Base-by-base conservation (phyloP, 30 jellyfish, hydroid and myxozoan genomes). In the Rhopilema esculentum region DNA sequence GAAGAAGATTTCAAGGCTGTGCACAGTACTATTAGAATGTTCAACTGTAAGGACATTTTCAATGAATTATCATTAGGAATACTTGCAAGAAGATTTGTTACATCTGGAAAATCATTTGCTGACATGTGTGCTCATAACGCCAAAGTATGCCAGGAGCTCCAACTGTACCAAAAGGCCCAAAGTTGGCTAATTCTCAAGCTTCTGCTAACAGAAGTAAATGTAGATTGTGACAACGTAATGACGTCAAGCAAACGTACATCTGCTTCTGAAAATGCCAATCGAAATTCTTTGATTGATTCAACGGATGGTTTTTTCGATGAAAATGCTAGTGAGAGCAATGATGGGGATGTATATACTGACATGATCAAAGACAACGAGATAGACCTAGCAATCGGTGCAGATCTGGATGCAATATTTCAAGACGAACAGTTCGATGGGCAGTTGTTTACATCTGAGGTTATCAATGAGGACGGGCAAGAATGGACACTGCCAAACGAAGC, bases 381-480 rank as follows among this genome's bases (percentile, higher is more conserved):
- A 23, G 92, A 73, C 79, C 78, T 88, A 21, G 84, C 78, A 24
- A 92, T 83, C 2, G 98, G 97, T 16, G 97, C 98, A 7, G 98
- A 93, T 63, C 61, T 93, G 7, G 98, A 93, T 51, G 96, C 96
- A 29, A 92, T 89, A 22, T 89, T 84, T 72, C 97, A 91, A 69
- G 98, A 93, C 63, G 98, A 94, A 20, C 97, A 89, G 79, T 89
- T 82, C 68, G 96, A 89, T 53, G 87, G 89, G 29, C 95, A 94
- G 78, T 53, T 89, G n/a, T 89, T 94, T 61, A 66, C 93, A 1
- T 27, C 84, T 72, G 97, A 89, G 23, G 78, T 49, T 22, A 74
- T 89, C 2, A 74, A 66, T 51, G 97, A 89, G 18, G 93, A 89
- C 50, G 68, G 72, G 25, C 97, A 89, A 51, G 93, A 89, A 22